Evolutionary conservation across 1,140 invertebrate species (phyloP), one percentile per base, ranked within the genome.

Genomic region (Drosophila malerkotliana): DNA sequence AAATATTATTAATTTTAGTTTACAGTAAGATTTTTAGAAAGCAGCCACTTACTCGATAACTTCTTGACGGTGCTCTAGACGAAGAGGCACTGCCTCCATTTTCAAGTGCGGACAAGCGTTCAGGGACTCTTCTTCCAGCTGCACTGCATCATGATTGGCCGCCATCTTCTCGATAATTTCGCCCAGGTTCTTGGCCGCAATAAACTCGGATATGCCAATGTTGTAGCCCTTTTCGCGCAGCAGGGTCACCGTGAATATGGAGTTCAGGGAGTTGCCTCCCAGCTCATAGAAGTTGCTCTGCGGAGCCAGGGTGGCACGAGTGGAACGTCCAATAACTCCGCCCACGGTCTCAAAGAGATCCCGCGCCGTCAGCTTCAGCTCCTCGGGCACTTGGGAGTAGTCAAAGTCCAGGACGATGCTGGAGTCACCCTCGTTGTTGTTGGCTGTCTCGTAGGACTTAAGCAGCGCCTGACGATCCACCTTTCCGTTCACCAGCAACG

Each of bases 201-300:
- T 94, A 79, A 97, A 97, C 80, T 97, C 96, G 10, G 94, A 95
- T 30, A 97, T 96, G 61, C 94, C 94, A 66, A 98, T 96, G 63
- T 94, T 93, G 87, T 95, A 97, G 64, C 96, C 96, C 81, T 95
- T 94, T 52, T 97, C 95, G n/a, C 94, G 93, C 37, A 98, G 91
- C 79, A 94, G 94, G 0, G 96, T 96, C 4, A 98, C 95, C 0
- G 96, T 97, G 59, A 94, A 95, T 37, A 98, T 95, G 0, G 96
- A 97, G 88, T 97, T 97, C 1, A 98, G 92, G 0, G 97, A 97
- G 85, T 97, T 97, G 15, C 97, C 97, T 10, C 97, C 97, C 28
- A 97, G 92, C 61, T 97, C 94, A 83, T 96, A 97, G 90, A 97
- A 98, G 76, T 96, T 97, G 1, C 95, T 93, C 9, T 94, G 92